phyloP scores from a whole-genome alignment of 2,113 vertebrate genomes.

The Oreotrochilus melanogaster region DNA sequence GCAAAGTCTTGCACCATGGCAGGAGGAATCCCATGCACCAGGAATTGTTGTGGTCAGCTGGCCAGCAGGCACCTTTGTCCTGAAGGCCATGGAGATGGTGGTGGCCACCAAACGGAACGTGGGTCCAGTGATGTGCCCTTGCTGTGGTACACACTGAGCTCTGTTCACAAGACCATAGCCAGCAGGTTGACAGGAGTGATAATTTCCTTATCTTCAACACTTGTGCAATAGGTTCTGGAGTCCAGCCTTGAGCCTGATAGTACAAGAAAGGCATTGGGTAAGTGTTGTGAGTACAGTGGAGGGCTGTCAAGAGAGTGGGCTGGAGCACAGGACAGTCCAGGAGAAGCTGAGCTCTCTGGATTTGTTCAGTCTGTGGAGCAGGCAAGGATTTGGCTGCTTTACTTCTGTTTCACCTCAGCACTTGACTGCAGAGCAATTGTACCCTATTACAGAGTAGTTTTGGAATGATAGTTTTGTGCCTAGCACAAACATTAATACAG shows the following conservation, averaged over 20 bases:
- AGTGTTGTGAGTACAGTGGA: background rate
- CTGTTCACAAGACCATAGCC: rapidly evolving
- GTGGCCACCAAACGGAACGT: too few relatives aligned
- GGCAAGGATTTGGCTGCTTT: background rate
- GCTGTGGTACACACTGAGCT: background rate
- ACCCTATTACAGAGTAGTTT: background rate
- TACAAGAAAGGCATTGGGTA: background rate
- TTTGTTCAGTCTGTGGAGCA: background rate
- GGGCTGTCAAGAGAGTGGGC: rapidly evolving
- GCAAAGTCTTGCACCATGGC: background rate
- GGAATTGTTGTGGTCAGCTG: rapidly evolving
- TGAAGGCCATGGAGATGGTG: background rate
- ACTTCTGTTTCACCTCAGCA: background rate
- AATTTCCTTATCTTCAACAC: background rate
- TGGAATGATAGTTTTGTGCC: background rate
- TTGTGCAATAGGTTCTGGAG: background rate
- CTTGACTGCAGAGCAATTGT: background rate
- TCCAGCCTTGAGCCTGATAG: background rate
- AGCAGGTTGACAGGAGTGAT: background rate
- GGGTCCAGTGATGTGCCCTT: background rate
- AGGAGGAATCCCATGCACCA: background rate
- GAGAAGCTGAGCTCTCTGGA: background rate
- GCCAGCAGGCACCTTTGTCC: background rate
- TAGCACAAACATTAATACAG: background rate
- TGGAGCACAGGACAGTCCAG: background rate